Conservation (phyloP, 2,113 vertebrate genomes). For the Tetraodon nigroviridis region DNA sequence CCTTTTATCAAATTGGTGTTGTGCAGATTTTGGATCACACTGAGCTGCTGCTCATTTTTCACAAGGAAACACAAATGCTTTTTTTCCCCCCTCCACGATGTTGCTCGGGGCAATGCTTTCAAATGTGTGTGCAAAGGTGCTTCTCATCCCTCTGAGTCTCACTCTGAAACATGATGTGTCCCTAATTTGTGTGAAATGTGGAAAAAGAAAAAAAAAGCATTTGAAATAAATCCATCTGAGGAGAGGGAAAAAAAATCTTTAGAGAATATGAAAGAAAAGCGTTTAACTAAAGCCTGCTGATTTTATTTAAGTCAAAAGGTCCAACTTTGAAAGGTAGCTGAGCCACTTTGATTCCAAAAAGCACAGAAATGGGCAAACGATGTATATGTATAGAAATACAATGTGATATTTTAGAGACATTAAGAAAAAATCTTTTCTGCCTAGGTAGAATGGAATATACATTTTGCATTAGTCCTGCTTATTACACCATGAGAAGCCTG, state of each 20-base stretch:
- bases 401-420: no score
- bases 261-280: not conserved
- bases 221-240: slow-evolving; percentile 6
- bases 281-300: not conserved
- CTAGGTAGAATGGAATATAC: no score
- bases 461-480: no score
- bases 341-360: not conserved
- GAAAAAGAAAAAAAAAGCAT: not conserved
- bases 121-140: slow-evolving; percentile 27
- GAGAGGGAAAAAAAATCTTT: slow-evolving; percentile 1
- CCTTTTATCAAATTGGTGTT: no score
- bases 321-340: not conserved
- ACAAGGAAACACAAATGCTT: slow-evolving; percentile 5
- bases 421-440: no score
- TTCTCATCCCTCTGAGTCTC: slow-evolving; percentile 20
- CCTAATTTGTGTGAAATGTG: slow-evolving; percentile 31
- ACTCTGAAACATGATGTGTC: slow-evolving; percentile 31
- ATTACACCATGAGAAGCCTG: no score
- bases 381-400: no score
- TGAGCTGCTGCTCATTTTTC: slow-evolving; percentile 6
- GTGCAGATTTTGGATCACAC: no score
- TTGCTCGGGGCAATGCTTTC: slow-evolving; percentile 24
- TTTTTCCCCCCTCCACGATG: not conserved
- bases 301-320: no score
- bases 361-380: not conserved